Evolutionary conservation across 2,797 vertebrate genomes (phyloP), one percentile per base, ranked within the genome.

Genomic region (Poecilia picta): DNA sequence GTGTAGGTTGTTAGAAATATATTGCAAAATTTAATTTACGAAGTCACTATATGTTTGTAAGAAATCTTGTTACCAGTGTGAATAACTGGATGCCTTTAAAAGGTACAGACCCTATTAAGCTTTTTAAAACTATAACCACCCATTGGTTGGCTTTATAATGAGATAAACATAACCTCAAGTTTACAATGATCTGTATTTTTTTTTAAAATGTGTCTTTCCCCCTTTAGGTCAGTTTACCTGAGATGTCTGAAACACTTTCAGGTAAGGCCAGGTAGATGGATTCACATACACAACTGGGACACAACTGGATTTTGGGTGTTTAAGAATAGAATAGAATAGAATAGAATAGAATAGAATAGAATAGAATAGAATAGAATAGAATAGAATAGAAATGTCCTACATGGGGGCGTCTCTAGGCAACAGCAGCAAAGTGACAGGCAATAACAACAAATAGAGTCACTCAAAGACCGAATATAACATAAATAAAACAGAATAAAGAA

Each of bases 211-310:
- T 83, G 76, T 83, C 77, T 76, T 81, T 83, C 86, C 49, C 68
- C 49, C 81, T 89, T 53, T 66, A 95, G 94, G 89, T 91, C 68
- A 25, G 82, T 72, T 57, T 82, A 16, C 81, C 78, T 59, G 57
- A 84, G 75, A 82, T 53, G 31, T 41, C 75, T 18, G 81, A 81
- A 82, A 77, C 87, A 74, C 79, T 86, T 82, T 79, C 89, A 92
- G 94, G 94, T 95, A 90, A 90, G 74, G 75, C 77, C 36, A 75
- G 79, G 51, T 77, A 31, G 25, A 45, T 15, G 15, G 49, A 28
- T 31, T 8, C 16, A 7, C 6, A 13, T 64, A 16, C 23, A 53
- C 51, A 25, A 3, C 16, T 62, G 41, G 33, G 33, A 66, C 18
- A 66, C 16, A 39, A 41, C 33, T 68, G 4, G 18, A 36, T 68